A percentile compares a stretch with the other conserved stretches of the same genome.
Evolutionary conservation across 2,113 vertebrate species (phyloP).

Genomic region (Colossoma macropomum): DNA sequence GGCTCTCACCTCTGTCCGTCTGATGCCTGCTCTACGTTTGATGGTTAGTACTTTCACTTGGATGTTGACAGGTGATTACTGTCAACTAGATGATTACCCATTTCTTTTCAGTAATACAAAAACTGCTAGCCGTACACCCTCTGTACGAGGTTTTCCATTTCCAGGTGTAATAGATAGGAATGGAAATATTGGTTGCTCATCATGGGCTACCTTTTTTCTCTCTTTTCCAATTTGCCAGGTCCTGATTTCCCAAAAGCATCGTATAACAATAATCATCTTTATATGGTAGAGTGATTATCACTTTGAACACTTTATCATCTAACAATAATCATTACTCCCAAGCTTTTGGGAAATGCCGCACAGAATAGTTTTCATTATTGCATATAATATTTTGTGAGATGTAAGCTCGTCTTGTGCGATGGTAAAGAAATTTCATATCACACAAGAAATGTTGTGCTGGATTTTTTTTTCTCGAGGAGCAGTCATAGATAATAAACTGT

Average conservation of each 20-base stretch:
- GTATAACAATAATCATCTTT: background rate
- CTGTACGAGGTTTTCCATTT: background rate
- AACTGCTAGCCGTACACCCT: background rate
- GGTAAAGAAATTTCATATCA: no score
- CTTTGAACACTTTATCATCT: background rate
- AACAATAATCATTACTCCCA: background rate
- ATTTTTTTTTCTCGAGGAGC: background rate
- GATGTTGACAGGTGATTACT: constrained; percentile 21
- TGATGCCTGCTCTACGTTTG: background rate
- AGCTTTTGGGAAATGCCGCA: background rate
- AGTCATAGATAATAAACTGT: background rate
- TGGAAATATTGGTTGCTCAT: background rate
- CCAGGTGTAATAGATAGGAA: constrained; percentile 15
- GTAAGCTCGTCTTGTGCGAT: background rate
- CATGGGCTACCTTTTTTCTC: background rate
- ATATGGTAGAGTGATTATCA: background rate
- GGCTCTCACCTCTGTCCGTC: background rate
- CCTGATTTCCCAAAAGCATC: background rate
- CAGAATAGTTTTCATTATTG: background rate
- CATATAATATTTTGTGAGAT: background rate
- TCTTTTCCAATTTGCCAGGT: background rate
- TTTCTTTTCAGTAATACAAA: constrained; percentile 17
- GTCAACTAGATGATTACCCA: constrained; percentile 17
- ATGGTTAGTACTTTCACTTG: background rate
- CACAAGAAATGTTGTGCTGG: background rate